Evolutionary conservation across 2,797 vertebrate species (phyloP).

Genomic region (Crenichthys baileyi): DNA sequence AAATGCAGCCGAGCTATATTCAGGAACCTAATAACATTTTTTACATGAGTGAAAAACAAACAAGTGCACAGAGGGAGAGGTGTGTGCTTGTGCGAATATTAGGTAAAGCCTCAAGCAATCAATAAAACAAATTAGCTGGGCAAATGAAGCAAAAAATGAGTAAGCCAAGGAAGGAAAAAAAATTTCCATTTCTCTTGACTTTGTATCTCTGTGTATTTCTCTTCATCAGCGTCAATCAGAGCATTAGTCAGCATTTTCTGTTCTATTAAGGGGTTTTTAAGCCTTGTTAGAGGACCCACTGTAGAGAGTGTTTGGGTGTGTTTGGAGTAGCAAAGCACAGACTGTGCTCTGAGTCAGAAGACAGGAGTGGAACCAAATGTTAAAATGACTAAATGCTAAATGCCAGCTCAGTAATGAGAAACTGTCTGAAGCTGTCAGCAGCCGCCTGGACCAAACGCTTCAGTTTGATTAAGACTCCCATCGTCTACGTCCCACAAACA

Average conservation of each 20-base stretch:
- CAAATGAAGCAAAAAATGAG: conserved; percentile 31
- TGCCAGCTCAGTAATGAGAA: conserved; percentile 76
- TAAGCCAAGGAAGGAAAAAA: conserved; percentile 4
- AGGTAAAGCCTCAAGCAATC: conserved; percentile 5
- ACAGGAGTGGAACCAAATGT: conserved; percentile 66
- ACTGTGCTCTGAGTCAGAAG: conserved; percentile 73
- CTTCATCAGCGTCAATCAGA: conserved; percentile 42
- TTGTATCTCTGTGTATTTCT: conserved; percentile 16
- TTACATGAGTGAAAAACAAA: conserved; percentile 4
- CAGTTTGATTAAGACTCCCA: conserved; percentile 66
- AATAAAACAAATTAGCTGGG: conserved; percentile 3
- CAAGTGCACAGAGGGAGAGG: neutral
- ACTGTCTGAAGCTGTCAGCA: conserved; percentile 63
- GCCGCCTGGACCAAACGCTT: conserved; percentile 55
- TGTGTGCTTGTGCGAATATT: conserved; percentile 21
- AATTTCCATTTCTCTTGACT: neutral
- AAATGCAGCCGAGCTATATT: neutral
- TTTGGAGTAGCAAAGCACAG: conserved; percentile 49
- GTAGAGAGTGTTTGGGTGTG: conserved; percentile 50
- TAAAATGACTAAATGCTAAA: conserved; percentile 78
- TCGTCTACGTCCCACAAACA: conserved; percentile 52
- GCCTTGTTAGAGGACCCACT: conserved; percentile 40
- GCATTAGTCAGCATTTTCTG: conserved; percentile 28
- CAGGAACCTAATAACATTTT: conserved; percentile 21
- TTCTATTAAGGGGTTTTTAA: conserved; percentile 41